Evolutionary conservation across 2,797 vertebrate species (phyloP), one percentile per base, ranked within the genome.

Genomic region (Melanogrammus aeglefinus): DNA sequence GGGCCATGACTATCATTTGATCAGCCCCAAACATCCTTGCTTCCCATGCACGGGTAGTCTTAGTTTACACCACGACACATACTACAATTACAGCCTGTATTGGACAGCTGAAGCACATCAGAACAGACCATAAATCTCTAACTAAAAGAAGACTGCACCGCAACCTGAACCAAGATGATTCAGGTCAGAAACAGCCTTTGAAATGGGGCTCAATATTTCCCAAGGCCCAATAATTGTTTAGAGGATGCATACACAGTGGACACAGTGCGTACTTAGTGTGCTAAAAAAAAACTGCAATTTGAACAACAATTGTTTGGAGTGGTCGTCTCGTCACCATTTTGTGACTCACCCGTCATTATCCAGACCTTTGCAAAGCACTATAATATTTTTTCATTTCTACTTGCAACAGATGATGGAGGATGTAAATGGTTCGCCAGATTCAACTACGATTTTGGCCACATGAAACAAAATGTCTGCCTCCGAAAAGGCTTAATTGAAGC

Each of bases 11-110:
- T 82, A 86, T 89, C 80, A 90, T 89, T 63, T 63, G 57, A 63
- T 63, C 57, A 63, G 21, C 57, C 57, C 78, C 77, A 80, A 73
- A 24, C 73, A 89, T 91, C 91, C 92, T 27, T 76, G 78, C 83
- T 84, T 69, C 7, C 51, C 51, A n/a, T 57, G 51, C 18, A 6
- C 18, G 6, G 57, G 57, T 63, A 47, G 71, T 31, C 75, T 47
- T 18, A 57, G 57, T 87, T 88, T 80, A 90, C 89, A 87, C 83
- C 83, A 2, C 85, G 92, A 92, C 86, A 92, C 82, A 90, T 88
- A 90, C 87, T 81, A 87, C 91, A 91, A 92, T 92, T 91, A 91
- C 84, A 89, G 84, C 83, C 77, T 77, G 73, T 79, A 77, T 83
- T 75, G 79, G 81, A 90, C 69, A 70, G 69, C 69, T 14, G 69